phyloP scores from a whole-genome alignment of 92 coral and sea anemone species.

The Isaurus tuberculatus region DNA sequence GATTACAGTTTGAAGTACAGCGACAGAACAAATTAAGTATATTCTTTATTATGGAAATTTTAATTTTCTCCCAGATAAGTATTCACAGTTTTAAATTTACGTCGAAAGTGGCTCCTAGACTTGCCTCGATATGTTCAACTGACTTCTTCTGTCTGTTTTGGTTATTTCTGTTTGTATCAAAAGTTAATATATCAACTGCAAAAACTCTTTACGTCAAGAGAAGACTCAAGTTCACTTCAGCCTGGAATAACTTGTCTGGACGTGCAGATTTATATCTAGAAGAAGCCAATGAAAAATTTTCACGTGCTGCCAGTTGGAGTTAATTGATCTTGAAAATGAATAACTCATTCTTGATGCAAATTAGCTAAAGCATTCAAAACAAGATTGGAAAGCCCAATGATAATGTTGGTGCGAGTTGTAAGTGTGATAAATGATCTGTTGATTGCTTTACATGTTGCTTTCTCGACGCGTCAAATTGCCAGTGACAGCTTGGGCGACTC shows the following conservation, averaged over 20 bases:
- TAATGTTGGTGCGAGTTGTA: background rate
- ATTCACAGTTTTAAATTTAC: background rate
- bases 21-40: background rate
- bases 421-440: conserved; percentile 6
- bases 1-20: background rate
- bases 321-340: background rate
- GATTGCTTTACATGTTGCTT: background rate
- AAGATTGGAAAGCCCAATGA: background rate
- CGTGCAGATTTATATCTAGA: background rate
- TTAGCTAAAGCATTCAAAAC: conserved; percentile 18
- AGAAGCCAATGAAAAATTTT: background rate
- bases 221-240: background rate
- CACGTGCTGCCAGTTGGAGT: background rate
- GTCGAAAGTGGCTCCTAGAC: background rate
- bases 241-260: background rate
- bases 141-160: background rate
- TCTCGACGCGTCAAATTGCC: background rate
- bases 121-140: background rate
- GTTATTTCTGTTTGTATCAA: background rate
- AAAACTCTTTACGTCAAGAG: background rate
- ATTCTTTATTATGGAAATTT: background rate
- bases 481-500: background rate
- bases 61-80: background rate
- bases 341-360: conserved; percentile 20
- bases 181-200: background rate